phyloP scores from a whole-genome alignment of 2,113 vertebrate genomes.

The Catharus bicknelli region DNA sequence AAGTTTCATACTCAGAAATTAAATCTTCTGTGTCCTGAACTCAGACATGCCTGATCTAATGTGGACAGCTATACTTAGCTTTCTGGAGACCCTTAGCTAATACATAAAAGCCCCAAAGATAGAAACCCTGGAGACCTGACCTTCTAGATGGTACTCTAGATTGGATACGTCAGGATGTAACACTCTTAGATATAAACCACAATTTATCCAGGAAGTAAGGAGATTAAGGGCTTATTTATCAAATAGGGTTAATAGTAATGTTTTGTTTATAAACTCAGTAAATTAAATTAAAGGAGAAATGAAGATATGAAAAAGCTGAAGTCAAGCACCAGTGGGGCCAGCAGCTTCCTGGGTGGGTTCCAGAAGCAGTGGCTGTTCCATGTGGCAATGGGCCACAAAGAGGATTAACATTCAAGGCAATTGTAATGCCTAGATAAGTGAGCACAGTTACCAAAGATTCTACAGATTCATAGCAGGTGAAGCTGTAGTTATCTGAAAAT shows the following conservation, averaged over 20 bases:
- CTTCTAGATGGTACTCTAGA: too few species aligned
- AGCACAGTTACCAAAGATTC: not conserved
- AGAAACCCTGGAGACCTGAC: not conserved
- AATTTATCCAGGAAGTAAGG: not conserved
- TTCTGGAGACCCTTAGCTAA: not conserved
- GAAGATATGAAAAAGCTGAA: not conserved
- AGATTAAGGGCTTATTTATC: not conserved
- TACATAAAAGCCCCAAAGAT: accelerated
- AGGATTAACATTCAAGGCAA: not conserved
- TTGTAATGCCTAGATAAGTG: not conserved
- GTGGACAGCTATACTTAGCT: not conserved
- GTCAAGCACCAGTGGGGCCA: not conserved
- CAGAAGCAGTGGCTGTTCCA: accelerated
- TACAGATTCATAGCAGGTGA: accelerated
- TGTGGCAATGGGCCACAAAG: not conserved
- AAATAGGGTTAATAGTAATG: not conserved
- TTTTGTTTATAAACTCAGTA: not conserved
- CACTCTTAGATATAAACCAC: not conserved
- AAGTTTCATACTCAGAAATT: not conserved
- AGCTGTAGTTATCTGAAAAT: not conserved
- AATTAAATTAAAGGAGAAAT: not conserved
- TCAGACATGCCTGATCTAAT: not conserved
- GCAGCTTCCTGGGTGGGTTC: accelerated
- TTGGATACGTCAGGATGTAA: accelerated
- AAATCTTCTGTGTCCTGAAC: not conserved